These are phyloP conservation scores for Lethenteron camtschaticum DNA, from an alignment of 2,113 vertebrate species.

Conservation along the genomic window DNA sequence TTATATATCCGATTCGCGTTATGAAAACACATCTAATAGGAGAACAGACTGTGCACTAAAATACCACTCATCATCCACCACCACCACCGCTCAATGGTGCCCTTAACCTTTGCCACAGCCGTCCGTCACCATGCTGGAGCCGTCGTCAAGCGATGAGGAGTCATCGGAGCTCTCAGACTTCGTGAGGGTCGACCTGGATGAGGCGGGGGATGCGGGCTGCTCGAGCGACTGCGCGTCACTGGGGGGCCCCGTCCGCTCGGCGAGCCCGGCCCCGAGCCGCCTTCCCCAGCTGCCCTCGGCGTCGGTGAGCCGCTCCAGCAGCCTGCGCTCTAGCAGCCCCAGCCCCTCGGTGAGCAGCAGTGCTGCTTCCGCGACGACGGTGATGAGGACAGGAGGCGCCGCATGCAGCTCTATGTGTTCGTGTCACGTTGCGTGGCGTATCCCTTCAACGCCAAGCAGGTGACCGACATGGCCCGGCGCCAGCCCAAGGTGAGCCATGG, in stretches of 20 bases:
- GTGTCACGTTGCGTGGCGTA: conserved; percentile 62
- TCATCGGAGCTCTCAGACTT: conserved; percentile 23
- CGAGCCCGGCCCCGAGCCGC: conserved; percentile 18
- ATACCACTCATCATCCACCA: no score
- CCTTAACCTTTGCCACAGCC: no score
- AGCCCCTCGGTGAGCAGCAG: conserved; percentile 29
- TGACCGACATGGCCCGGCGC: conserved; percentile 60
- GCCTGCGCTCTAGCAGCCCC: conserved; percentile 23
- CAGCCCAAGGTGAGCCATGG: conserved; percentile 50
- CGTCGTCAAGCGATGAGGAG: conserved; percentile 80
- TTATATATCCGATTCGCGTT: no score
- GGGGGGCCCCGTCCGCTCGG: conserved; percentile 15
- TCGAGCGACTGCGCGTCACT: conserved; percentile 7
- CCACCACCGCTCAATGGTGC: no score
- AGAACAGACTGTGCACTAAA: no score
- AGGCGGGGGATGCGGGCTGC: conserved; percentile 28
- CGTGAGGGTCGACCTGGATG: conserved; percentile 31
- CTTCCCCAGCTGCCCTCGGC: conserved; percentile 16
- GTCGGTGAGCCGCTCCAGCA: conserved; percentile 11
- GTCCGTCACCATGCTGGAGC: conserved; percentile 45
- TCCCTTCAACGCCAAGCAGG: conserved; percentile 71
- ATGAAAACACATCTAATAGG: no score
- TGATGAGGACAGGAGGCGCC: conserved; percentile 31
- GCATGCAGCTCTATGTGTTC: conserved; percentile 70
- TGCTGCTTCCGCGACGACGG: conserved; percentile 27